Evolutionary conservation across 2,113 vertebrate genomes (phyloP).

Genomic region (Myocastor coypus): DNA sequence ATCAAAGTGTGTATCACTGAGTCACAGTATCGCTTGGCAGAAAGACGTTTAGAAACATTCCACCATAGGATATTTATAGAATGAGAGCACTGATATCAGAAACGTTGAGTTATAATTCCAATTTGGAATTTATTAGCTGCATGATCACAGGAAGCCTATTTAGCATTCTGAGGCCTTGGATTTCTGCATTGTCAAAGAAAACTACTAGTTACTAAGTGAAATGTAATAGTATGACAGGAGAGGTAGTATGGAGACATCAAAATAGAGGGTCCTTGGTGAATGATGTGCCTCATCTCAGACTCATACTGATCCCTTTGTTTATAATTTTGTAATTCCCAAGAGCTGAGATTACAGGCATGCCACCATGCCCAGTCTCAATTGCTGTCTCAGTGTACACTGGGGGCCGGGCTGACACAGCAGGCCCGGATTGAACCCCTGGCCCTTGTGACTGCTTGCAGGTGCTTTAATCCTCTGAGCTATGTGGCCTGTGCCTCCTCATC

Average conservation of each 20-base stretch:
- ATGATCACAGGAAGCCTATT: background rate
- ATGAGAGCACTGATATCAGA: background rate
- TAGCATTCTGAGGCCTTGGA: background rate
- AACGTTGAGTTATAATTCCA: background rate
- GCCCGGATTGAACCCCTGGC: no score
- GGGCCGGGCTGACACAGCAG: no score
- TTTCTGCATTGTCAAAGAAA: slow-evolving; percentile 11
- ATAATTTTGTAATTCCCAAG: no score
- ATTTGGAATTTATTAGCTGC: background rate
- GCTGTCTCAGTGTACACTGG: no score
- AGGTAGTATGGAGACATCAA: background rate
- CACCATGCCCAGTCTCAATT: no score
- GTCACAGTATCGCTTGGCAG: background rate
- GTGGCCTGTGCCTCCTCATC: background rate
- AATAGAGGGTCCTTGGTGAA: background rate
- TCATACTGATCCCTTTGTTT: background rate
- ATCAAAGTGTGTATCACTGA: background rate
- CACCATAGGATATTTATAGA: background rate
- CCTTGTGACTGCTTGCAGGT: no score
- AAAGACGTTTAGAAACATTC: background rate
- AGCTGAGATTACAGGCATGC: no score
- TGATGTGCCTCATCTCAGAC: background rate
- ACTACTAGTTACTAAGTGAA: background rate
- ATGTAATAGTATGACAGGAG: background rate
- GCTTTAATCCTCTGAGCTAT: no score